A percentile compares a stretch with the other conserved stretches of the same genome.
These are phyloP conservation scores for Pteropus rufus DNA, from an alignment of 2,797 vertebrate species.

Conservation along the genomic window DNA sequence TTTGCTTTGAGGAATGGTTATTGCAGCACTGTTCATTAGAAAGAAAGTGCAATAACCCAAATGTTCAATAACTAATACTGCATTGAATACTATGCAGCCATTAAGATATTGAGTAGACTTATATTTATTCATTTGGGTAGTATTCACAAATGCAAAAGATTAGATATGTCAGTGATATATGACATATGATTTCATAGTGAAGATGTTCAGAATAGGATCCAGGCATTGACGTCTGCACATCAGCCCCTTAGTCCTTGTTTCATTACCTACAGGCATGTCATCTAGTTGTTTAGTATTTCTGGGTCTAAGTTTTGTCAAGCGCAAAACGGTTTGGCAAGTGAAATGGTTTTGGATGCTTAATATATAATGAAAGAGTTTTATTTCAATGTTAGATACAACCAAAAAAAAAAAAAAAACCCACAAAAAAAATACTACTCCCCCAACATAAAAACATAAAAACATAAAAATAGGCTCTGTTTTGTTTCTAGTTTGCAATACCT, in stretches of 20 bases:
- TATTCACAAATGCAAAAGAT: background rate
- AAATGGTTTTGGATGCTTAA: background rate
- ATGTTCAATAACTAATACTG: constrained; percentile 11
- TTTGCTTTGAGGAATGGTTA: background rate
- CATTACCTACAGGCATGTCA: background rate
- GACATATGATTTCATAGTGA: background rate
- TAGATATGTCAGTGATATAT: background rate
- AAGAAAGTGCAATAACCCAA: background rate
- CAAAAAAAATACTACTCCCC: background rate
- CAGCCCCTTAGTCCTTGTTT: background rate
- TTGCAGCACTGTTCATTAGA: background rate
- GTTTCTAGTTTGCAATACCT: background rate
- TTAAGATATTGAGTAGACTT: background rate
- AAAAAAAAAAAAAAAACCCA: background rate
- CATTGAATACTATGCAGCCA: background rate
- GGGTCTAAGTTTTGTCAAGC: background rate
- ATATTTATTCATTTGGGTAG: background rate
- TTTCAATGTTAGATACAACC: background rate
- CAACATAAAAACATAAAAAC: no score
- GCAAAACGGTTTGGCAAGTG: background rate
- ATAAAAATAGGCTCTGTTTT: background rate
- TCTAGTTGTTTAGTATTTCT: background rate
- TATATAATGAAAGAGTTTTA: background rate
- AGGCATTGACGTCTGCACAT: background rate
- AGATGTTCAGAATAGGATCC: background rate